Evolutionary conservation across 2,113 vertebrate genomes (phyloP), one percentile per base, ranked within the genome.

Genomic region (Nyctibius bracteatus): DNA sequence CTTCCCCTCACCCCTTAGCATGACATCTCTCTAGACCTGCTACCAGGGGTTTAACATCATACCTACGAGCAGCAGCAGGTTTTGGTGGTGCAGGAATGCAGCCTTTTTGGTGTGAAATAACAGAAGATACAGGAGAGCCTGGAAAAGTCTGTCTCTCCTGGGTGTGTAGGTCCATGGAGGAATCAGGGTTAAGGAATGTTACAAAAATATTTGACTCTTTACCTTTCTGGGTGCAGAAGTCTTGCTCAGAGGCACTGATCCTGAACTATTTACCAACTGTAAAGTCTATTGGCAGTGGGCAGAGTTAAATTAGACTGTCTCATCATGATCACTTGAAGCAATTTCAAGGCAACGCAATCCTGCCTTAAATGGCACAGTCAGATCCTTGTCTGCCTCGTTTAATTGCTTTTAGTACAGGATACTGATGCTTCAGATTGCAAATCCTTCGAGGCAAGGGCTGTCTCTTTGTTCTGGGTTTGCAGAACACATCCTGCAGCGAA

Each of bases 361-460:
- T 85, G 62, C 87, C 73, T 94, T 85, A 85, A 93, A 62, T 70
- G 81, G 71, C 74, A 25, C 31, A 57, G 57, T 65, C 86, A 93
- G 94, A 95, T 97, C 87, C 70, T 97, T 96, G 94, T 96, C 95
- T 96, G 78, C 49, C 54, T 83, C 79, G 6, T 73, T 55, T 95
- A 95, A 95, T 96, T 96, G 81, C 78, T 80, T 61, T 95, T 88
- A 75, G 79, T 96, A 73, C 79, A 90, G 93, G 94, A 90, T 88
- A 46, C 90, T 95, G 93, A 90, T 95, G 85, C 71, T 70, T 54
- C 5, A 92, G 93, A 89, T 91, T 87, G 84, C 85, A 89, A 37
- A 71, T 44, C 91, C 81, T 96, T 63, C 2, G 1, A 92, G 96
- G 89, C 74, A 66, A 52, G 70, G 62, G 1, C 78, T 62, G 31